Base-by-base conservation (phyloP, 2,888 invertebrate species). In the Diarsia rubi region DNA sequence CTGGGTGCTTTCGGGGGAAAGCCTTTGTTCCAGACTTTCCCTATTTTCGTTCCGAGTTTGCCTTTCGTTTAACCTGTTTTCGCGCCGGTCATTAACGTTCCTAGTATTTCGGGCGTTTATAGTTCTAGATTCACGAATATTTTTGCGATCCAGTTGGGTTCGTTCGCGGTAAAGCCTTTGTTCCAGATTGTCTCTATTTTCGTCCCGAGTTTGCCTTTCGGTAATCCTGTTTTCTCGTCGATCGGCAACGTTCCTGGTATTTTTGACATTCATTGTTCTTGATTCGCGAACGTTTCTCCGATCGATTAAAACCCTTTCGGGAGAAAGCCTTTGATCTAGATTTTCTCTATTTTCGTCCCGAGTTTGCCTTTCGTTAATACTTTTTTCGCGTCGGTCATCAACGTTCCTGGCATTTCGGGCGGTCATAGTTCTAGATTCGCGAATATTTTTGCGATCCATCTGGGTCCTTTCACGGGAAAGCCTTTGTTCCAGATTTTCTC, bases 41-140 rank as follows among this genome's bases (percentile, higher is more conserved):
- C 27, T 77, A 45, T 16, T 59, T 37, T 59, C 65, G 1, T 69
- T 45, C 27, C 27, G 54, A 69, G 24, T n/a, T 2, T 76, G 63
- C 42, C 24, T 78, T 2, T 67, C 82, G 6, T 14, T 47, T 16
- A 49, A 3, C 21, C 59, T 52, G 1, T 27, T 47, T 31, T 66
- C 70, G 14, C 27, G 59, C 67, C 52, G 69, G 14, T 14, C 59
- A n/a, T 45, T 63, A 49, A 44, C 8, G 1, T 62, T 47, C n/a
- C 59, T 69, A 9, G 14, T 60, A 14, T 24, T 72, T 57, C 11
- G 60, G 31, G 8, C 9, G 14, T 60, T 62, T 2, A 27, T 8
- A n/a, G n/a, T 59, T 73, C 69, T 70, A 31, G 68, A 47, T 31
- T 78, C 82, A 42, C 73, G 81, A 3, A 44, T 63, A 31, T 77